Evolutionary conservation across 2,113 vertebrate genomes (phyloP).

Genomic region (Terrapene triunguis): DNA sequence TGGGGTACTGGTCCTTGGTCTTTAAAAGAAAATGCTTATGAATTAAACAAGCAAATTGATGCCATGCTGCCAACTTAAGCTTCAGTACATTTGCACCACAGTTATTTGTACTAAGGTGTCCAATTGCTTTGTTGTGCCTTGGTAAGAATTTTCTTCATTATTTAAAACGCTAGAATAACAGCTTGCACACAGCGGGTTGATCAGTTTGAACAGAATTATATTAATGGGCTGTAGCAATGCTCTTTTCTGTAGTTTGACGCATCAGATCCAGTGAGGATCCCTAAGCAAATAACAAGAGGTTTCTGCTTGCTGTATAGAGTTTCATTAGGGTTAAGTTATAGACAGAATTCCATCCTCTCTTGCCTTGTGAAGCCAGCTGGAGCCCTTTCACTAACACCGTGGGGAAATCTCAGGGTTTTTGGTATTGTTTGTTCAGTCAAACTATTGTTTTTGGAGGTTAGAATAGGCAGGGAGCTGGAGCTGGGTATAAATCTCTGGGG

Average conservation of each 20-base stretch:
- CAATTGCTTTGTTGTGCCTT: not conserved
- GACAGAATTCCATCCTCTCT: not conserved
- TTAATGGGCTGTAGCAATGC: not conserved
- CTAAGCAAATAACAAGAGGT: not conserved
- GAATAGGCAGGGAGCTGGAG: not conserved
- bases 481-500: not conserved
- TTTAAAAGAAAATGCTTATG: not conserved
- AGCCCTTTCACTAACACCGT: not conserved
- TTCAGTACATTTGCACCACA: not conserved
- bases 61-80: not conserved
- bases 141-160: not conserved
- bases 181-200: not conserved
- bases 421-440: not conserved
- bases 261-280: not conserved
- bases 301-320: not conserved
- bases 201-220: not conserved
- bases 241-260: not conserved
- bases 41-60: not conserved
- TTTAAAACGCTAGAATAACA: not conserved
- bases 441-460: not conserved
- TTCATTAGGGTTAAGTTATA: not conserved
- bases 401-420: not conserved
- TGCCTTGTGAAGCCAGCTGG: not conserved
- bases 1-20: not conserved
- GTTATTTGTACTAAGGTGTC: not conserved